These are phyloP conservation scores for Oasisia sp. DNA, from an alignment of 2,888 invertebrate genomes.

Conservation along the genomic window DNA sequence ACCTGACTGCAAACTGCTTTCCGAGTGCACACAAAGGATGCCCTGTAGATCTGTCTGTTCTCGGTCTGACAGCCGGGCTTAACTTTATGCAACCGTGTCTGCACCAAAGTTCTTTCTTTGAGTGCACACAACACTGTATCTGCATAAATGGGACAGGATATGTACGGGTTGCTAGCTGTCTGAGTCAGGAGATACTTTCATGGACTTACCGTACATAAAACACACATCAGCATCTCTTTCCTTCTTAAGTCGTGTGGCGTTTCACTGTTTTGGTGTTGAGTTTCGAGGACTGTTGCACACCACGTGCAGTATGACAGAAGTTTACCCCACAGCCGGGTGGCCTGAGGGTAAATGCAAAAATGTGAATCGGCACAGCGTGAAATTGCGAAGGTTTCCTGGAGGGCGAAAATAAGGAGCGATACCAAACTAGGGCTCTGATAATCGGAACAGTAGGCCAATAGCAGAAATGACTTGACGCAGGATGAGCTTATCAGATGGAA, in stretches of 20 bases:
- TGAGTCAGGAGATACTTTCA: neutral
- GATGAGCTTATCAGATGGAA: neutral
- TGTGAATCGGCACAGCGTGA: neutral
- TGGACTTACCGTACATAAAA: neutral
- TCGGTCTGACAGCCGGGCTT: neutral
- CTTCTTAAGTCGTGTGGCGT: neutral
- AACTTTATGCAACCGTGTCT: neutral
- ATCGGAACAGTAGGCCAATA: neutral
- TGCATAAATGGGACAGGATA: neutral
- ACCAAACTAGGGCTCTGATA: neutral
- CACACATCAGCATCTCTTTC: neutral
- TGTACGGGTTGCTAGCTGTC: neutral
- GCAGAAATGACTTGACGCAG: neutral
- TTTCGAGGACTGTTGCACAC: neutral
- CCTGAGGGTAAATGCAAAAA: constrained; percentile 12
- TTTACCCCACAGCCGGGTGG: neutral
- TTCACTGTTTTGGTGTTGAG: neutral
- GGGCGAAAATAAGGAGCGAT: neutral
- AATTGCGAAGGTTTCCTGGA: neutral
- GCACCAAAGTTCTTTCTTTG: neutral
- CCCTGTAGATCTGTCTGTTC: neutral
- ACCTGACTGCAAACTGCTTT: neutral
- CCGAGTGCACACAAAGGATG: neutral
- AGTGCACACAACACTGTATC: neutral
- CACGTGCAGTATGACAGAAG: neutral